Base-by-base conservation (phyloP, 2,888 invertebrate genomes). In the Cabera pusaria region DNA sequence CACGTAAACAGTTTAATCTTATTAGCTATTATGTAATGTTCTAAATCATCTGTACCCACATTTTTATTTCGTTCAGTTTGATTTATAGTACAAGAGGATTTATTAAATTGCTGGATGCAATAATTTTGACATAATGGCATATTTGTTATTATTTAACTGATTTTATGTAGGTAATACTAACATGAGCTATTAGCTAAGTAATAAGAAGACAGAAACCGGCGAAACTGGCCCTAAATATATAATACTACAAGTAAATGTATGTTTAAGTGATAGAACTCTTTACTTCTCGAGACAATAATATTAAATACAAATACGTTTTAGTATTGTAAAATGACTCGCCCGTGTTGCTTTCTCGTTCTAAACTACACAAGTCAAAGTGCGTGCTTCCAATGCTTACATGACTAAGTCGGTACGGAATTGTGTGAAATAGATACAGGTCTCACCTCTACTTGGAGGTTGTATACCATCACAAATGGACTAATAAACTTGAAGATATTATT, bases 381-480 rank as follows among this genome's bases (percentile, higher is more conserved):
- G 78, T 79, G 78, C 57, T 56, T 36, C 42, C 49, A 50, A 66
- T 64, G 65, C 72, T 73, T 69, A 66, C 64, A 61, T 53, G 59
- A 55, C 54, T 61, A 56, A 61, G 65, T 59, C 59, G 57, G 61
- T 52, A 60, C 56, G 52, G 60, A 44, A 61, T 60, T 66, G 73
- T 72, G 73, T 71, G 69, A 70, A 79, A 75, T 65, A 76, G 69
- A 72, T 58, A 63, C 56, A 44, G 51, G 55, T 57, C 65, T 58
- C 66, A 59, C 61, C 60, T 57, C 39, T 35, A 26, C 56, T 40
- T 35, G 31, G 43, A 40, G 43, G 44, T 38, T 45, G 39, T 53
- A 50, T 53, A 50, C 50, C 50, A 49, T 52, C 43, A 45, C 44
- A 38, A 50, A 50, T 44, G 48, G 46, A 46, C 50, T 53, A 53